Conservation (phyloP, 2,113 vertebrate genomes). For the Cottus gobio region DNA sequence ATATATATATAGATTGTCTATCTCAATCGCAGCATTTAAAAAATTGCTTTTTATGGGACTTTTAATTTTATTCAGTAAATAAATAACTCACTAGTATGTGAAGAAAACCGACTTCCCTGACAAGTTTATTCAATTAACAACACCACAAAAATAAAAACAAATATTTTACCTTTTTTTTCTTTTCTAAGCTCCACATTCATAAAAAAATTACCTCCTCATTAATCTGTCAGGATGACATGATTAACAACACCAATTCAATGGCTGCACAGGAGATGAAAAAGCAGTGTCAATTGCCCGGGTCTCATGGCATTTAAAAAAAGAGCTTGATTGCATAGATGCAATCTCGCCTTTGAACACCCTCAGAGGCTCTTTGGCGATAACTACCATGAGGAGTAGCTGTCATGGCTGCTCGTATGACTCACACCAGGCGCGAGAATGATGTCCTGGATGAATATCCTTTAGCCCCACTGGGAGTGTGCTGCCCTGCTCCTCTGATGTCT, state of each 20-base stretch:
- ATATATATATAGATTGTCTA: too few species aligned
- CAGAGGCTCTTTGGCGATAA: slow-evolving; percentile 59
- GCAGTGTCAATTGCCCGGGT: slow-evolving; percentile 36
- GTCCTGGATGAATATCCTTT: slow-evolving; percentile 79
- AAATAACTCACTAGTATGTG: neutral
- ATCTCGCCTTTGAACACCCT: slow-evolving; percentile 66
- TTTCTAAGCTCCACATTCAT: neutral
- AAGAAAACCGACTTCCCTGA: neutral
- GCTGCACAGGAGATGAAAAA: slow-evolving; percentile 8
- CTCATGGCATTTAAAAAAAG: slow-evolving; percentile 48
- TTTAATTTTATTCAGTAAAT: slow-evolving; percentile 1
- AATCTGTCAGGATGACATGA: slow-evolving; percentile 39
- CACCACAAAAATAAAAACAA: neutral
- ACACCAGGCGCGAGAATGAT: slow-evolving; percentile 65
- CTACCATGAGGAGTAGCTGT: slow-evolving; percentile 60
- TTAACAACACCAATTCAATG: slow-evolving; percentile 40
- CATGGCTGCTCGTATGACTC: slow-evolving; percentile 63
- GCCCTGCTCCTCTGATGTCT: slow-evolving; percentile 70
- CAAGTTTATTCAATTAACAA: slow-evolving; percentile 4
- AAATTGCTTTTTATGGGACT: neutral
- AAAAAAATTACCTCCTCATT: slow-evolving; percentile 30
- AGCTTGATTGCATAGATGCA: slow-evolving; percentile 66
- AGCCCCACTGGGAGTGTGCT: slow-evolving; percentile 75
- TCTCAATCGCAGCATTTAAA: too few species aligned
- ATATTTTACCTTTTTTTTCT: slow-evolving; percentile 1